Evolutionary conservation across 2,888 invertebrate species (phyloP).

Genomic region (Oligia latruncula): DNA sequence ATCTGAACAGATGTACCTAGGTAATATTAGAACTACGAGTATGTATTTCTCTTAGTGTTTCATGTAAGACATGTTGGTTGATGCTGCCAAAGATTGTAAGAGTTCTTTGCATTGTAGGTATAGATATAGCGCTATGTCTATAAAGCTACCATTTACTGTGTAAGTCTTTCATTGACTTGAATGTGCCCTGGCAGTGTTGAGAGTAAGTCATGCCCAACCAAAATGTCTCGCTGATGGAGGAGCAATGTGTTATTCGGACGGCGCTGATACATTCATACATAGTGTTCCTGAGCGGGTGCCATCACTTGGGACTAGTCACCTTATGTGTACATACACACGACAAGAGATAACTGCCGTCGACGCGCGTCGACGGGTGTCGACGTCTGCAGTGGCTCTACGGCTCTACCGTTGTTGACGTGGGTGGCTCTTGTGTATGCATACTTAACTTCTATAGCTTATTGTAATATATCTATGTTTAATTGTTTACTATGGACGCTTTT

Average conservation of each 20-base stretch:
- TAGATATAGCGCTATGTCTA: no score
- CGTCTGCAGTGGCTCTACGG: no score
- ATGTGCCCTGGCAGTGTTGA: not conserved
- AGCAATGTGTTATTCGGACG: not conserved
- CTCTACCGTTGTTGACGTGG: no score
- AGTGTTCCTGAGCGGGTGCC: not conserved
- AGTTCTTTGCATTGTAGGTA: not conserved
- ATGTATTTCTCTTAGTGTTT: not conserved
- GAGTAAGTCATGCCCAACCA: not conserved
- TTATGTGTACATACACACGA: no score
- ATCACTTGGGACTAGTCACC: not conserved
- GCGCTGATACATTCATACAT: not conserved
- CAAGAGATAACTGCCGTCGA: no score
- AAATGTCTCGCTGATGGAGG: not conserved
- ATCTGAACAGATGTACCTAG: not conserved
- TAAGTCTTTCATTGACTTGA: not conserved
- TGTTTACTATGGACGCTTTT: no score
- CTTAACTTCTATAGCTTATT: no score
- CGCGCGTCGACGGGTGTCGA: no score
- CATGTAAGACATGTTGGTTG: not conserved
- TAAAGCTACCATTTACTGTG: not conserved
- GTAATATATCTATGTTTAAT: no score
- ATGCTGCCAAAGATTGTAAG: not conserved
- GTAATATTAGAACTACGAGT: not conserved
- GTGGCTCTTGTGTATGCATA: no score